Evolutionary conservation across 2,888 invertebrate species (phyloP), one percentile per base, ranked within the genome.

Genomic region (Macrophya annulata): DNA sequence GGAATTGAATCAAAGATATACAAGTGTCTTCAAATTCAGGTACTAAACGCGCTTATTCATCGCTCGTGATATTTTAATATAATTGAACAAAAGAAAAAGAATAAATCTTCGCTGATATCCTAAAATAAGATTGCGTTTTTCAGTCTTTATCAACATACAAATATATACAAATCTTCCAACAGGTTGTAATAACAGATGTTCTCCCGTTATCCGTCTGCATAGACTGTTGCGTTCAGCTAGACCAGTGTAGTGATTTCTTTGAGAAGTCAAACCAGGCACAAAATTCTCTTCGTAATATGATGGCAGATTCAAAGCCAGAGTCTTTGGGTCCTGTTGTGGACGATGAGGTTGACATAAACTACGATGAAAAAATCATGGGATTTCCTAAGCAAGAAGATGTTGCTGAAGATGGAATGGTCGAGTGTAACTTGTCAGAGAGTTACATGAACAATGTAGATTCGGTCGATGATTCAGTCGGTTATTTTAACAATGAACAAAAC

Each of bases 1-100:
- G 91, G 89, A 6, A 92, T 94, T 85, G 93, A 93, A 87, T 88
- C 89, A 8, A 94, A 94, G 90, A 94, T 94, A 85, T 90, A 89
- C 6, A 94, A 94, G 88, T 94, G 93, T 88, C 91, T 94, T 86
- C 93, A 93, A 86, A 93, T 94, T 87, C 92, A 94, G 93, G 94
- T 93, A 37, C 31, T 17, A 45, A 25, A 71, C 40, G 71, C 71
- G 9, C 40, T 8, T 1, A n/a, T 40, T 71, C 71, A 40, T 31
- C 9, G 48, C 12, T 45, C n/a, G 45, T n/a, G n/a, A 2, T 1
- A n/a, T 6, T 55, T 6, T 55, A n/a, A 55, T 55, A 55, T 55
- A n/a, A 55, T n/a, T 5, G 55, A 55, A 55, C 17, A n/a, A n/a
- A n/a, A 55, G 8, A 1, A 8, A n/a, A 17, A 8, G n/a, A 8